Percentiles rank a stretch among this genome's conserved stretches.
Evolutionary conservation across 1,140 invertebrate species (phyloP).

Genomic region (Manduca sexta): DNA sequence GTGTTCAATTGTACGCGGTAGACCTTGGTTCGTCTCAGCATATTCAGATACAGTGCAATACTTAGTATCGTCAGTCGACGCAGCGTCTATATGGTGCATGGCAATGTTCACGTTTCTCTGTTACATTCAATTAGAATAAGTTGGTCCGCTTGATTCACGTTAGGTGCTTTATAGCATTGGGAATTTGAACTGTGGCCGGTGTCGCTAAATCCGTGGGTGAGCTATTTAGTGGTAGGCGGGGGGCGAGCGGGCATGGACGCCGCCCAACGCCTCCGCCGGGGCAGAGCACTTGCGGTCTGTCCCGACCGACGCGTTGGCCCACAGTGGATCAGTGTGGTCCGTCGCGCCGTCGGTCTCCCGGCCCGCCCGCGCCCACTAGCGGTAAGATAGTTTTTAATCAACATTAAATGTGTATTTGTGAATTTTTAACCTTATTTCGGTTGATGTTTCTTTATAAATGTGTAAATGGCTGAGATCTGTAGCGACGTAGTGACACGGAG

Average conservation of each 20-base stretch:
- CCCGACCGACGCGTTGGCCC: neutral
- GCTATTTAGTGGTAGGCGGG: slow-evolving; percentile 30
- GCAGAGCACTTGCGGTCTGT: slow-evolving; percentile 2
- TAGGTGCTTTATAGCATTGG: slow-evolving; percentile 42
- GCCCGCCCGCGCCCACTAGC: slow-evolving; percentile 36
- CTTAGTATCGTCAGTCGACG: neutral
- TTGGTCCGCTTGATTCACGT: slow-evolving; percentile 25
- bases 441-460: slow-evolving; percentile 67
- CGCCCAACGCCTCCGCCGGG: slow-evolving; percentile 19
- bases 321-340: neutral
- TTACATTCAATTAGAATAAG: slow-evolving; percentile 22
- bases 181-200: slow-evolving; percentile 53
- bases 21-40: too few species aligned
- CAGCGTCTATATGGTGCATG: neutral
- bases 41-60: too few species aligned
- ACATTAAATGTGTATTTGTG: slow-evolving; percentile 72
- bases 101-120: slow-evolving; percentile 9
- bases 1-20: neutral
- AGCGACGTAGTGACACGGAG: slow-evolving; percentile 64
- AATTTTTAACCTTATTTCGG: slow-evolving; percentile 67
- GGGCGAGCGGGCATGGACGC: slow-evolving; percentile 33
- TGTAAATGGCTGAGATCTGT: slow-evolving; percentile 68
- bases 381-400: slow-evolving; percentile 60
- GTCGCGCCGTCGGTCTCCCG: slow-evolving; percentile 23
- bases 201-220: slow-evolving; percentile 54